These are phyloP conservation scores for Cervus canadensis DNA, from an alignment of 2,113 vertebrate species.

Conservation along the genomic window DNA sequence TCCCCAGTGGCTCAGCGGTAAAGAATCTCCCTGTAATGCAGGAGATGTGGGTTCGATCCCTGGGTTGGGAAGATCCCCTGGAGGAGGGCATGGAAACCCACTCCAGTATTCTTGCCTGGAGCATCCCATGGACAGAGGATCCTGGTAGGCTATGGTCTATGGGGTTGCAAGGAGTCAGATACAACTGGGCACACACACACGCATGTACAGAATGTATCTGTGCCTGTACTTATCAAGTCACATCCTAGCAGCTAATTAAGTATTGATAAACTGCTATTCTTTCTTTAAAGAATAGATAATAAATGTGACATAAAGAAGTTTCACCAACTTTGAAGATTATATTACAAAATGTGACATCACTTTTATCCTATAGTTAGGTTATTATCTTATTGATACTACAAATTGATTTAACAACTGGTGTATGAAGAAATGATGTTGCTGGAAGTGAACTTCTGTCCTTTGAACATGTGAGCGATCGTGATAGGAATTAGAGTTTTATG, in stretches of 20 bases:
- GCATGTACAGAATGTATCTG: not conserved
- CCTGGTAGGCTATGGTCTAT: not conserved
- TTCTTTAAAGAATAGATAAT: not conserved
- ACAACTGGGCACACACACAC: not conserved
- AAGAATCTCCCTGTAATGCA: not conserved
- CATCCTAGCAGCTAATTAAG: not conserved
- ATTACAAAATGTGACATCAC: not conserved
- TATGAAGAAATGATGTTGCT: not conserved
- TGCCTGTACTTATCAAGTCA: not conserved
- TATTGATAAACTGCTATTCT: not conserved
- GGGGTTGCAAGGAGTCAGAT: not conserved
- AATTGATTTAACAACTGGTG: not conserved
- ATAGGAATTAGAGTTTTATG: not conserved
- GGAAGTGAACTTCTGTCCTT: not conserved
- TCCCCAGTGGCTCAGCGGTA: not conserved
- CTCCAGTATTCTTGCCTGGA: not conserved
- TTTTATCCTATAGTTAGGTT: not conserved
- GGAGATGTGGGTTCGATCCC: not conserved
- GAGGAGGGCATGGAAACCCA: not conserved
- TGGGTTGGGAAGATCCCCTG: not conserved
- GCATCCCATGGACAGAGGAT: not conserved
- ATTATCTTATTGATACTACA: not conserved
- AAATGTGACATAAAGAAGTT: not conserved
- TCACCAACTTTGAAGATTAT: not conserved
- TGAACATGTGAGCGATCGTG: not conserved